phyloP scores from a whole-genome alignment of 2,888 invertebrate genomes.

The Idaea straminata region DNA sequence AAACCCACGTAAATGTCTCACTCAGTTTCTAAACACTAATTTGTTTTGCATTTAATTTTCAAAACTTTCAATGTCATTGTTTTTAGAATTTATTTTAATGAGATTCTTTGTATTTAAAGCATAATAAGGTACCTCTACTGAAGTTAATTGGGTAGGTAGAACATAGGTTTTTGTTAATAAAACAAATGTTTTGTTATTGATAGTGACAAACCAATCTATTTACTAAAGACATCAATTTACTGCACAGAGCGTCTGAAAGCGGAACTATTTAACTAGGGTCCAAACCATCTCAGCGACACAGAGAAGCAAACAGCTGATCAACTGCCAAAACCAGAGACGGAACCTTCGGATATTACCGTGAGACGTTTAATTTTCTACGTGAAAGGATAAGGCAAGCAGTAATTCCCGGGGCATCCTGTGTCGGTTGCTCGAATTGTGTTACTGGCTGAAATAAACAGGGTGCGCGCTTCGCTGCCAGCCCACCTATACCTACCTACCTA shows the following conservation, averaged over 20 bases:
- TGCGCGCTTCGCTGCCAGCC: conserved; percentile 8
- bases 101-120: background rate
- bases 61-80: background rate
- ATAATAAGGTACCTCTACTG: background rate
- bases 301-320: conserved; percentile 50
- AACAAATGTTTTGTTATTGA: background rate
- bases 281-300: background rate
- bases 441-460: conserved; percentile 53
- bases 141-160: too few species aligned
- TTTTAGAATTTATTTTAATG: background rate
- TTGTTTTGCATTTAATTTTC: background rate
- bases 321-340: conserved; percentile 70
- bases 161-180: too few species aligned
- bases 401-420: conserved; percentile 64
- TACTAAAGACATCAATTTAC: background rate
- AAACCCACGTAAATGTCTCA: background rate
- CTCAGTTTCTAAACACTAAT: background rate
- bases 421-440: conserved; percentile 62
- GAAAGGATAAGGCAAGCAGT: conserved; percentile 74
- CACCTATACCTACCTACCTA: background rate
- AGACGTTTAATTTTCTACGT: conserved; percentile 80
- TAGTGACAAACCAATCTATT: background rate
- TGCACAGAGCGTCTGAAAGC: background rate
- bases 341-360: conserved; percentile 69
- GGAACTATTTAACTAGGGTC: background rate